phyloP scores from a whole-genome alignment of 2,888 invertebrate species.

The Nomada ferruginata region DNA sequence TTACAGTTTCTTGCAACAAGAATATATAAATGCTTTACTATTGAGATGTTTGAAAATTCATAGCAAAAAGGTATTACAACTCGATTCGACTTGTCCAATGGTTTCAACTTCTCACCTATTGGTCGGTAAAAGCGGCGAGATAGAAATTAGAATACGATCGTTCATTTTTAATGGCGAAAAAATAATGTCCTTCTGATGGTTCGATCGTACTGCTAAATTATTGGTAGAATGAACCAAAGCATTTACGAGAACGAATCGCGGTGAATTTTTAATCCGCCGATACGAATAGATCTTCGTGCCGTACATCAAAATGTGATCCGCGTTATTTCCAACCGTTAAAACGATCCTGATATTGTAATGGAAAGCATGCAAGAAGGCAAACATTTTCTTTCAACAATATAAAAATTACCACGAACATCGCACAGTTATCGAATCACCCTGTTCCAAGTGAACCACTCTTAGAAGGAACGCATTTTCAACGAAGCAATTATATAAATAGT shows the following conservation, averaged over 20 bases:
- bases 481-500: constrained; percentile 19
- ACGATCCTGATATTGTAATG: background rate
- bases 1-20: background rate
- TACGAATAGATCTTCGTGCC: background rate
- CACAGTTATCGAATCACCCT: background rate
- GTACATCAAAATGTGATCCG: background rate
- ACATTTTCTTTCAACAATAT: background rate
- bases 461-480: constrained; percentile 19
- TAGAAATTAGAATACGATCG: background rate
- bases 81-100: too few relatives aligned
- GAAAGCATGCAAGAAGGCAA: background rate
- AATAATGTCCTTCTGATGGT: too few relatives aligned
- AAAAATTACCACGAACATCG: background rate
- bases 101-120: background rate
- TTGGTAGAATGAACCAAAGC: too few relatives aligned
- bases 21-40: background rate
- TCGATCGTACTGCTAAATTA: too few relatives aligned
- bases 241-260: background rate
- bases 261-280: background rate
- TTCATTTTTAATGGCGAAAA: background rate
- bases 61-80: too few relatives aligned
- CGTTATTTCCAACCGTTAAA: background rate
- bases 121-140: background rate
- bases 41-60: too few relatives aligned
- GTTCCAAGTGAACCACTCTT: background rate